These are phyloP conservation scores for Neolamprologus kungweensis DNA, from an alignment of 2,113 vertebrate genomes.

Conservation along the genomic window DNA sequence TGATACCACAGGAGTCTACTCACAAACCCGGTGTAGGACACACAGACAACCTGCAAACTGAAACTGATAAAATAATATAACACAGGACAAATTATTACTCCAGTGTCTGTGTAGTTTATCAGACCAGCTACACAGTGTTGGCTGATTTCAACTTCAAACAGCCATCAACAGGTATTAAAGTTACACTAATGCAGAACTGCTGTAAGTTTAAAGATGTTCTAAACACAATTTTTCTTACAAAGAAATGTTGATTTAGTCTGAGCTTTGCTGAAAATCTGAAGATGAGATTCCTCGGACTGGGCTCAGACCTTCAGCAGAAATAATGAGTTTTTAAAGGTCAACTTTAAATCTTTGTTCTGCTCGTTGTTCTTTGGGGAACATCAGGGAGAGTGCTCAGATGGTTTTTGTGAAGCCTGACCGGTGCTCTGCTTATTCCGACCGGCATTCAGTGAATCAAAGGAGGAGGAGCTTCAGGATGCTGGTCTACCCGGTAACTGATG, in stretches of 20 bases:
- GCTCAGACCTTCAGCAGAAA: not conserved
- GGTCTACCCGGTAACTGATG: not conserved
- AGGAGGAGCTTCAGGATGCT: constrained; percentile 12
- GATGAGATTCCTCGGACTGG: not conserved
- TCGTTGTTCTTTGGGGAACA: not conserved
- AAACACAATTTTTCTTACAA: not conserved
- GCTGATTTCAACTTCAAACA: not conserved
- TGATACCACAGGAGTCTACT: not conserved
- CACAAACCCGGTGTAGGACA: not conserved
- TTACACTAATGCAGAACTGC: not conserved
- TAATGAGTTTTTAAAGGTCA: not conserved
- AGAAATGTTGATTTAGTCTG: not conserved
- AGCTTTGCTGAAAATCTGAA: not conserved
- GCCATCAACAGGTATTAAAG: not conserved
- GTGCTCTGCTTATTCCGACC: constrained; percentile 25
- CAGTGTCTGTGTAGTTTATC: not conserved
- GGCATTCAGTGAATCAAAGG: not conserved
- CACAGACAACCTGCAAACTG: not conserved
- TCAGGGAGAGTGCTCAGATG: not conserved
- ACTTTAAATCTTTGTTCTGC: not conserved
- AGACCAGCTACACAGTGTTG: not conserved
- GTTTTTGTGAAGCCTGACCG: not conserved
- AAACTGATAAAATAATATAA: not conserved
- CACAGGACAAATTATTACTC: not conserved
- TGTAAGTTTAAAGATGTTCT: not conserved